Evolutionary conservation across 2,113 vertebrate genomes (phyloP), one percentile per base, ranked within the genome.

Genomic region (Oryzias celebensis): DNA sequence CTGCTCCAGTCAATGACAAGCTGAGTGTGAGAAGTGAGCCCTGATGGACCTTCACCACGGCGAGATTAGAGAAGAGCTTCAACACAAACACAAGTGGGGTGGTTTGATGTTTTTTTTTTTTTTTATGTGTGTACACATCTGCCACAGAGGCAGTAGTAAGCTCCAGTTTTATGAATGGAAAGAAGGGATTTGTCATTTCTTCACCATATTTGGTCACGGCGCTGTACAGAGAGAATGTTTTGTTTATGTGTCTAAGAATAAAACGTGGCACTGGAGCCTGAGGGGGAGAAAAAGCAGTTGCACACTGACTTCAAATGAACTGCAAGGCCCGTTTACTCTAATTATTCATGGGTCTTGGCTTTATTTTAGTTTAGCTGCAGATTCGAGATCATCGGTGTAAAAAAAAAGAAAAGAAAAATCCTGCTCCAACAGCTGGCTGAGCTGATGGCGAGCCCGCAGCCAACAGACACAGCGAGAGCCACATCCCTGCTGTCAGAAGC

Each of bases 141-240:
- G 65, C 50, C 14, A 41, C 50, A 58, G 52, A 69, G 64, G 65
- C 36, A 52, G 77, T 64, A 75, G 81, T 84, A 68, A 63, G 42
- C 70, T 49, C 65, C 44, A 24, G 65, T 87, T 90, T 90, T 90
- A 87, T 91, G 87, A 91, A 92, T 90, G 89, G 80, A 82, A 87
- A 81, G 58, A 68, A 59, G 43, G 62, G 80, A 89, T 89, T 80
- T 84, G 88, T 88, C 82, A 87, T 83, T 85, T 88, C 80, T 86
- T 89, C 78, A 77, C 89, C 89, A 90, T 91, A 92, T 91, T 91
- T 89, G 88, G 90, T 79, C 78, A 90, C 65, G 24, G 69, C 70
- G 78, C 78, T 77, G 87, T 36, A 67, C 75, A 75, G 81, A 80
- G 69, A 58, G 62, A 81, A 71, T 68, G 75, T 69, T 83, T 74